Evolutionary conservation across 2,888 invertebrate species (phyloP), one percentile per base, ranked within the genome.

Genomic region (Xylophagus ater): DNA sequence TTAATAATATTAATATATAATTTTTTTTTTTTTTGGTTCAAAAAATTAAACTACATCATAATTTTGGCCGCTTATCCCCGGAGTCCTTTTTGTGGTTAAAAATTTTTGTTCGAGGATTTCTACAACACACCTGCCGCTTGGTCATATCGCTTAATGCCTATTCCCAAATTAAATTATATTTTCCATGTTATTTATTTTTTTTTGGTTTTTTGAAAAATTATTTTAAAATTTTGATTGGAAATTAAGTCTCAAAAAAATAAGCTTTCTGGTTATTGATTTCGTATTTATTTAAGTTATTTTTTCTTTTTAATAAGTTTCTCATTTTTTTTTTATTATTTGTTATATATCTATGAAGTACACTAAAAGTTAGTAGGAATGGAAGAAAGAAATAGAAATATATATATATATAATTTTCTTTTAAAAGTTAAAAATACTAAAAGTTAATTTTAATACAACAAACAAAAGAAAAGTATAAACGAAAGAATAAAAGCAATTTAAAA

Each of bases 91-190:
- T 30, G 23, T n/a, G 26, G 26, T 34, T 34, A 40, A 42, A 31
- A 34, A 42, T 40, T 29, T 37, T 43, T 37, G 43, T 42, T 49
- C 64, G 65, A 64, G 64, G 65, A 65, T 60, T 64, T 64, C 65
- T 64, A 65, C 62, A 64, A 61, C 65, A 65, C 64, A 64, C 62
- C 73, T 73, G 70, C 73, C 72, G 72, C 69, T 69, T 75, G 76
- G 74, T 74, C 73, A 72, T 74, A 74, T 76, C 72, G 75, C 75
- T 74, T 73, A 57, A 73, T 74, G 74, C 75, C 75, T 75, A 75
- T 76, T 75, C 75, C 75, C 72, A 71, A 34, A 17, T 29, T 29
- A n/a, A 10, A 10, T 10, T 25, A n/a, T 10, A 10, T 25, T 10
- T n/a, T 6, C 4, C 23, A 21, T 26, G 32, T 23, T 17, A 10